phyloP scores from a whole-genome alignment of 1,140 invertebrate genomes.

The Anagrus nilaparvatae region DNA sequence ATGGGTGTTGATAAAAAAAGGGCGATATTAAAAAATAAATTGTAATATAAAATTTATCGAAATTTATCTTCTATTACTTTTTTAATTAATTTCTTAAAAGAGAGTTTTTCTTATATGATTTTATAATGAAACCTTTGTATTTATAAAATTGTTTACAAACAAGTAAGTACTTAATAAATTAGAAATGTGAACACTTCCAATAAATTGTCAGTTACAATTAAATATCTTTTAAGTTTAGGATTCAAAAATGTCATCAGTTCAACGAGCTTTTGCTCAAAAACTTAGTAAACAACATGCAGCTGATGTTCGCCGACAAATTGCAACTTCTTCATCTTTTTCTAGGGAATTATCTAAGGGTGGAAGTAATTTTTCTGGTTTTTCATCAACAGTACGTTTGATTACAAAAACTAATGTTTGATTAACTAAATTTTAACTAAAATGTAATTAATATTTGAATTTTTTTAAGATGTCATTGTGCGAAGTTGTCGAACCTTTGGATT shows the following conservation, averaged over 20 bases:
- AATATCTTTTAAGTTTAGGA: too few species aligned
- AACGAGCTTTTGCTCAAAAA: slow-evolving; percentile 71
- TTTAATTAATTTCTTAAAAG: too few species aligned
- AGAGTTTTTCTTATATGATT: too few species aligned
- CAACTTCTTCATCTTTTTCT: slow-evolving; percentile 40
- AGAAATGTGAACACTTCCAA: too few species aligned
- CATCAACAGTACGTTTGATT: slow-evolving; percentile 46
- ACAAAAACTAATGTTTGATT: slow-evolving; percentile 15
- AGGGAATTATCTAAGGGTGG: slow-evolving; percentile 44
- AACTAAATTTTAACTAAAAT: slow-evolving; percentile 15
- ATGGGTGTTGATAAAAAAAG: too few species aligned
- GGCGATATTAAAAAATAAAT: too few species aligned
- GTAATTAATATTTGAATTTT: slow-evolving; percentile 19
- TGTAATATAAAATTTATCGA: too few species aligned
- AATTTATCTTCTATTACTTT: too few species aligned
- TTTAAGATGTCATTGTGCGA: slow-evolving; percentile 64
- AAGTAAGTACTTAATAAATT: too few species aligned
- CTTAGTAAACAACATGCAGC: slow-evolving; percentile 69
- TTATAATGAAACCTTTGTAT: too few species aligned
- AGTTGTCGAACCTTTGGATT: slow-evolving; percentile 81
- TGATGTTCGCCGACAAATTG: slow-evolving; percentile 65
- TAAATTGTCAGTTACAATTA: too few species aligned
- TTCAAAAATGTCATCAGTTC: slow-evolving; percentile 48
- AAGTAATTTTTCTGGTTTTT: slow-evolving; percentile 45
- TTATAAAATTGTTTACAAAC: too few species aligned